These are phyloP conservation scores for Rhyacophila evoluta DNA, from an alignment of 2,888 invertebrate species.

Conservation along the genomic window DNA sequence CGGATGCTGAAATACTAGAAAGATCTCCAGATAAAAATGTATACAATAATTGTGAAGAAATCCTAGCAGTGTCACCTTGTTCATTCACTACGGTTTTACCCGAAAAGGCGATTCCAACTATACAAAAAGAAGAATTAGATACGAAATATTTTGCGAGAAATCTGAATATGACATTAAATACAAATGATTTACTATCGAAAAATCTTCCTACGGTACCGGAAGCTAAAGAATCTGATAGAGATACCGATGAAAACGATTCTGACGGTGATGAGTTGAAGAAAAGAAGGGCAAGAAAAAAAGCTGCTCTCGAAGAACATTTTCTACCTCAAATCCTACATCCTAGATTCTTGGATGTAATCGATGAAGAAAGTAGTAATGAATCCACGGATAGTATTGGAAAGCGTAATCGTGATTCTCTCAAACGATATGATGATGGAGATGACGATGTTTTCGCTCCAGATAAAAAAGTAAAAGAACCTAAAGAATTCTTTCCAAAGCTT, in stretches of 20 bases:
- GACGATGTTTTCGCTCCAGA: constrained; percentile 68
- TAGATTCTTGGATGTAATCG: constrained; percentile 80
- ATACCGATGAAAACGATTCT: constrained; percentile 62
- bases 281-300: constrained; percentile 68
- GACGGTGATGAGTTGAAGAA: constrained; percentile 58
- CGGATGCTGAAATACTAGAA: constrained; percentile 61
- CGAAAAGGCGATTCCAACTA: constrained; percentile 59
- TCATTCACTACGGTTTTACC: not conserved
- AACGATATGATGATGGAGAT: constrained; percentile 66
- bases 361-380: constrained; percentile 80
- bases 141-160: constrained; percentile 70
- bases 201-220: constrained; percentile 6
- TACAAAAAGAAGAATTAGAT: constrained; percentile 71
- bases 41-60: constrained; percentile 25
- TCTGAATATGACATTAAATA: constrained; percentile 62
- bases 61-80: not conserved
- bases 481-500: constrained; percentile 48
- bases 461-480: constrained; percentile 57
- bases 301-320: constrained; percentile 70
- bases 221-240: constrained; percentile 55
- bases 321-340: constrained; percentile 72
- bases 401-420: constrained; percentile 61
- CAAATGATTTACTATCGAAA: constrained; percentile 55
- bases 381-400: constrained; percentile 69
- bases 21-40: not conserved